phyloP scores from a whole-genome alignment of 2,888 invertebrate genomes.

The Melanostoma scalare region DNA sequence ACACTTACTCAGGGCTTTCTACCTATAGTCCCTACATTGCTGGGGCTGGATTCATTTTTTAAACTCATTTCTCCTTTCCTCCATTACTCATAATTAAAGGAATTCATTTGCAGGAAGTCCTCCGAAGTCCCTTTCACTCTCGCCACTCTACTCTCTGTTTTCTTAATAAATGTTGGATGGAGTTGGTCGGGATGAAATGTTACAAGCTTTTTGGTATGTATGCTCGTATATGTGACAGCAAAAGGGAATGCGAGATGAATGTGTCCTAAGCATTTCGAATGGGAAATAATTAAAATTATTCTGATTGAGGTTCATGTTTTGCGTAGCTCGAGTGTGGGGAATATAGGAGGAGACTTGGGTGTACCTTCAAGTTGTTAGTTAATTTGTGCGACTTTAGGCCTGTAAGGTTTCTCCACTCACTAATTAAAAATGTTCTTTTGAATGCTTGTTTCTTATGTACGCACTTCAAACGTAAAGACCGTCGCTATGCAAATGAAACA shows the following conservation, averaged over 20 bases:
- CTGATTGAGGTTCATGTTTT: constrained; percentile 63
- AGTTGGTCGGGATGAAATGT: background rate
- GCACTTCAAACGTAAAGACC: no score
- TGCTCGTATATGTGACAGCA: constrained; percentile 43
- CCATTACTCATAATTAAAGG: constrained; percentile 72
- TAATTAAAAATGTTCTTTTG: constrained; percentile 29
- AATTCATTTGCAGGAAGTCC: constrained; percentile 68
- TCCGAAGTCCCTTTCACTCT: constrained; percentile 27
- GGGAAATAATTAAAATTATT: constrained; percentile 73
- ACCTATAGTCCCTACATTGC: no score
- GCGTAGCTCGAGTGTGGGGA: constrained; percentile 8
- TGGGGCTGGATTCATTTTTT: constrained; percentile 31
- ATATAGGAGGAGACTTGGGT: background rate
- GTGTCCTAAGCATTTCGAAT: constrained; percentile 55
- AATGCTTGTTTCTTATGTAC: background rate
- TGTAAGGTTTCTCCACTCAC: constrained; percentile 13
- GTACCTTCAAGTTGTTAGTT: constrained; percentile 25
- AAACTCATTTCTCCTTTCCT: constrained; percentile 59
- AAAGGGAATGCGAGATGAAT: constrained; percentile 65
- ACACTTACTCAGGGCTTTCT: constrained; percentile 63
- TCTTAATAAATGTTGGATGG: background rate
- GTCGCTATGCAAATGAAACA: no score
- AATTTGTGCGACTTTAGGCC: constrained; percentile 22
- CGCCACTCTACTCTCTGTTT: background rate
- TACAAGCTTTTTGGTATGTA: constrained; percentile 35